phyloP scores from a whole-genome alignment of 2,797 vertebrate species.

The Acanthurus lineatus region DNA sequence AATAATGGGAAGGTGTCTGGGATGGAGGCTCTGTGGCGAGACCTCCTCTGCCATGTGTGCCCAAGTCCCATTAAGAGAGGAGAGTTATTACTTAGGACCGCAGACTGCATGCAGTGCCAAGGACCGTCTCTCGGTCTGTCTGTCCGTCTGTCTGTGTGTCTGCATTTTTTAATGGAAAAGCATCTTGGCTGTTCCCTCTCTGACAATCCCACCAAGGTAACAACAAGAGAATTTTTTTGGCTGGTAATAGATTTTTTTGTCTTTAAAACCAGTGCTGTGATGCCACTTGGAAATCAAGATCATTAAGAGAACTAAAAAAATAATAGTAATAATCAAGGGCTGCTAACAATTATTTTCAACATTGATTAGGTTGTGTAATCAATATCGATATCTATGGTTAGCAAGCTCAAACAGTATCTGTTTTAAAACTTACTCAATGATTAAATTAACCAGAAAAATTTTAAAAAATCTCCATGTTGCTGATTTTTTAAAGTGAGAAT shows the following conservation, averaged over 20 bases:
- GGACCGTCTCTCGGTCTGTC: conserved; percentile 44
- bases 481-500: background rate
- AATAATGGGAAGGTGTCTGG: conserved; percentile 74
- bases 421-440: no score
- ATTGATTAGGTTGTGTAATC: no score
- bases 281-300: background rate
- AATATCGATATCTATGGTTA: no score
- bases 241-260: background rate
- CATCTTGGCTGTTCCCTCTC: background rate
- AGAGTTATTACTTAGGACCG: conserved; percentile 70
- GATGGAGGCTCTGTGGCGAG: conserved; percentile 74
- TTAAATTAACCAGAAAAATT: no score
- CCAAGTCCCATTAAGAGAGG: conserved; percentile 65
- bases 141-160: conserved; percentile 39
- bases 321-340: no score
- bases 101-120: conserved; percentile 56
- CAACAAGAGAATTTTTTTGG: background rate
- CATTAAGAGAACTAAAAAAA: background rate
- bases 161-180: conserved; percentile 26
- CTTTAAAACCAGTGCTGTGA: conserved; percentile 1
- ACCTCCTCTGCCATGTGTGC: conserved; percentile 63
- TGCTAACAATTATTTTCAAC: no score
- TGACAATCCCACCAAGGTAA: background rate
- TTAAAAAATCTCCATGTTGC: background rate
- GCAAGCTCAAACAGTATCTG: no score